Percentiles rank a stretch among this genome's conserved stretches.
Conservation (phyloP, 2,888 invertebrate genomes). For the Carcina quercana region DNA sequence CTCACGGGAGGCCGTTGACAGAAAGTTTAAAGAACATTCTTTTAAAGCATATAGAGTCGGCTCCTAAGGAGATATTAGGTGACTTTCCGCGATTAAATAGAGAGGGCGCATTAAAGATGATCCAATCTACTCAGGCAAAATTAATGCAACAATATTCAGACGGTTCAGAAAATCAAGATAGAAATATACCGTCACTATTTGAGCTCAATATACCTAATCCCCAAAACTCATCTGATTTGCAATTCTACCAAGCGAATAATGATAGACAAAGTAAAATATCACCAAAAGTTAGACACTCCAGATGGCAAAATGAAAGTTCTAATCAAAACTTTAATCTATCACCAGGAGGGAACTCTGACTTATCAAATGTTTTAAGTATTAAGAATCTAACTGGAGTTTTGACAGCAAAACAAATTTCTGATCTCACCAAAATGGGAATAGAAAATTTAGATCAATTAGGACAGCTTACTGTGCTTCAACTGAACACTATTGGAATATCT, state of each 20-base stretch:
- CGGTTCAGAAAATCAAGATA: constrained; percentile 33
- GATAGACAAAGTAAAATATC: constrained; percentile 56
- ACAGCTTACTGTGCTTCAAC: constrained; percentile 75
- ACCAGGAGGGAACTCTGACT: constrained; percentile 36
- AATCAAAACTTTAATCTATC: constrained; percentile 43
- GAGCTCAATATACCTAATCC: constrained; percentile 63
- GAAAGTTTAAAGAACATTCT: constrained; percentile 82
- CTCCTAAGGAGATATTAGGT: constrained; percentile 93
- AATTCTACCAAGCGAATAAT: constrained; percentile 41
- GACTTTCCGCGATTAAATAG: constrained; percentile 89
- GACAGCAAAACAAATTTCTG: constrained; percentile 73
- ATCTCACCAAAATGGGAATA: constrained; percentile 74
- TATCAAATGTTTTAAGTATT: constrained; percentile 65
- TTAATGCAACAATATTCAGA: constrained; percentile 54
- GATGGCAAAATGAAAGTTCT: constrained; percentile 63
- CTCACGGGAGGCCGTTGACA: constrained; percentile 90
- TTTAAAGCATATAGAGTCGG: constrained; percentile 88
- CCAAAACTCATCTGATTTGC: constrained; percentile 35
- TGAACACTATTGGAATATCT: constrained; percentile 75
- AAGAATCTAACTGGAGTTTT: constrained; percentile 75
- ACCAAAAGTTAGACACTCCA: constrained; percentile 63
- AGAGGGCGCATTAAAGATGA: constrained; percentile 80
- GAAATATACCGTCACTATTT: constrained; percentile 58
- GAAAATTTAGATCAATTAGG: constrained; percentile 76
- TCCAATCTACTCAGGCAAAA: constrained; percentile 58